phyloP scores from a whole-genome alignment of 2,797 vertebrate species.

The Dendrocincla tyrannina region DNA sequence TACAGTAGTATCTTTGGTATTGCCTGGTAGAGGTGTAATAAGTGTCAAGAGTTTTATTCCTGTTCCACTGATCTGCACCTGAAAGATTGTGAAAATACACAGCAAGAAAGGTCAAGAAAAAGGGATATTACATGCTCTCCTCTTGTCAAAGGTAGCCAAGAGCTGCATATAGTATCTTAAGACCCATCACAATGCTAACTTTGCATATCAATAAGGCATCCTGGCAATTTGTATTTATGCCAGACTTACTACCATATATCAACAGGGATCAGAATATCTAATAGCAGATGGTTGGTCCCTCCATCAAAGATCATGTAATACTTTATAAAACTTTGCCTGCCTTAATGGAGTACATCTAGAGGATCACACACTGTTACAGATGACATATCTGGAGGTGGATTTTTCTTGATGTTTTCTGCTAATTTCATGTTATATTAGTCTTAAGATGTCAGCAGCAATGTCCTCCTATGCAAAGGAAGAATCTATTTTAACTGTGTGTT shows the following conservation, averaged over 20 bases:
- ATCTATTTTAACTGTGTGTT: constrained; percentile 43
- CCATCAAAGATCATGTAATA: background rate
- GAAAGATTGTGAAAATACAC: background rate
- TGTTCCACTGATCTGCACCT: background rate
- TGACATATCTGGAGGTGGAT: constrained; percentile 48
- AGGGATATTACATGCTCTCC: background rate
- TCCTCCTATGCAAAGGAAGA: constrained; percentile 35
- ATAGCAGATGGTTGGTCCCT: background rate
- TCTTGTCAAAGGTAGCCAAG: background rate
- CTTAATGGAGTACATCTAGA: background rate
- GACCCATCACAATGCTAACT: background rate
- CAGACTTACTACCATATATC: background rate
- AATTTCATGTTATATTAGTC: constrained; percentile 49
- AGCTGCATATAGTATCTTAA: background rate
- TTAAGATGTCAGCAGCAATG: constrained; percentile 14
- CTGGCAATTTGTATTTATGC: background rate
- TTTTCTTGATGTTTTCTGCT: constrained; percentile 52
- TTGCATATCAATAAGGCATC: background rate
- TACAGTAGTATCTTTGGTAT: background rate
- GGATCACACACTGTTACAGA: background rate
- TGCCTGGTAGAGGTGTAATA: background rate
- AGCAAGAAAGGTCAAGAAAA: background rate
- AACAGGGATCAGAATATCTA: background rate
- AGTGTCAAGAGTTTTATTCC: background rate
- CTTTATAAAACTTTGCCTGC: background rate